Evolutionary conservation across 2,113 vertebrate species (phyloP).

Genomic region (Daphoenositta chrysoptera): DNA sequence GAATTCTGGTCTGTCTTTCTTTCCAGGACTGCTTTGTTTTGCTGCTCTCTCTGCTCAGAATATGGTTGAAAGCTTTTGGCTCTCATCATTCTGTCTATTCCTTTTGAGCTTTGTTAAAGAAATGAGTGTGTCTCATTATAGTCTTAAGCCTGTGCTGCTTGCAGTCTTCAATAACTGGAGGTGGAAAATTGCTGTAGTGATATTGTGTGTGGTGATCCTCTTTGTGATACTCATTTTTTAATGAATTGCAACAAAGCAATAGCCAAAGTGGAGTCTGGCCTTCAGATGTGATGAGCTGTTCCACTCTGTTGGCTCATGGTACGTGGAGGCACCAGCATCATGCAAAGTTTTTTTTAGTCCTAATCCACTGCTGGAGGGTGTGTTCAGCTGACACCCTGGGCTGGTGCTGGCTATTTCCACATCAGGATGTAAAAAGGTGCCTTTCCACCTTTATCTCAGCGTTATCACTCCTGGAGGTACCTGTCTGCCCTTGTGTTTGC

Average conservation of each 20-base stretch:
- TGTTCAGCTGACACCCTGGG: not conserved
- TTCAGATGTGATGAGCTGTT: not conserved
- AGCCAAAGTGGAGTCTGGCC: not conserved
- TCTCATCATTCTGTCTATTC: not conserved
- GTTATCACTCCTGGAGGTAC: not conserved
- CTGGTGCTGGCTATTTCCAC: not conserved
- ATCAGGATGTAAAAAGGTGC: not conserved
- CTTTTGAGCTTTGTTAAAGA: not conserved
- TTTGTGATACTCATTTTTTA: not conserved
- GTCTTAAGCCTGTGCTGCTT: not conserved
- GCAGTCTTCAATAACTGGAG: not conserved
- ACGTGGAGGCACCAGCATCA: rapidly evolving
- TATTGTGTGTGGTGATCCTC: not conserved
- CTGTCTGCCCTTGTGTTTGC: not conserved
- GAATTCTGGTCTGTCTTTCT: conserved; percentile 10
- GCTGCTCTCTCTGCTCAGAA: not conserved
- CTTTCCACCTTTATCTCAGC: not conserved
- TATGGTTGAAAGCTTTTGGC: not conserved
- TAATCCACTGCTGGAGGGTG: not conserved
- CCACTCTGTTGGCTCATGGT: not conserved
- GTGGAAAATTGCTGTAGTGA: not conserved
- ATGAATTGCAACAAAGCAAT: not conserved
- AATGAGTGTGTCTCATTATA: not conserved
- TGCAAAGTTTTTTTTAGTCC: not conserved
- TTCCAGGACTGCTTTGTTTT: not conserved